Percentiles rank a stretch among this genome's conserved stretches.
phyloP scores from a whole-genome alignment of 1,140 invertebrate species.

The Caenorhabditis tropicalis region DNA sequence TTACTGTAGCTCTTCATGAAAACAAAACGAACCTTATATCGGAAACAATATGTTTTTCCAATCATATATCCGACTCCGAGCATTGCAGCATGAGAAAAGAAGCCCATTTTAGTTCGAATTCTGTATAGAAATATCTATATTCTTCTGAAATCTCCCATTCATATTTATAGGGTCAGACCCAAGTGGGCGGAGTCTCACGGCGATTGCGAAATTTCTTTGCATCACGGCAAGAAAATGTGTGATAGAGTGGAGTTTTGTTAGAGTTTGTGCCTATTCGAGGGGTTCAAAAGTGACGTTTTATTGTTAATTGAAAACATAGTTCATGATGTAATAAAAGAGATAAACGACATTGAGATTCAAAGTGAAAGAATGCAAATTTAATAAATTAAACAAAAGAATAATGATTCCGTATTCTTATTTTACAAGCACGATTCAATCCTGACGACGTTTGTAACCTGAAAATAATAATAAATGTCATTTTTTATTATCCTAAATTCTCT shows the following conservation, averaged over 20 bases:
- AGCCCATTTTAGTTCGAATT: not conserved
- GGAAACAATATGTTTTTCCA: slow-evolving; percentile 26
- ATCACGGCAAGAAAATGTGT: not conserved
- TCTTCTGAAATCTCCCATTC: not conserved
- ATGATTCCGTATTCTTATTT: no score
- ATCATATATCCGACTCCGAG: slow-evolving; percentile 7
- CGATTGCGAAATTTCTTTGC: slow-evolving; percentile 31
- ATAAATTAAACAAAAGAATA: no score
- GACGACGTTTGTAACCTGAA: not conserved
- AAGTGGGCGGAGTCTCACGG: not conserved
- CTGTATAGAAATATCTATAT: not conserved
- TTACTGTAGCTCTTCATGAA: no score
- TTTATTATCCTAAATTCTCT: no score
- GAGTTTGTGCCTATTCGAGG: not conserved
- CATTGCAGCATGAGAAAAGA: slow-evolving; percentile 32
- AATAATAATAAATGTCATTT: no score
- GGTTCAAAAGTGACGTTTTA: not conserved
- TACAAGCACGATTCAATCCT: not conserved
- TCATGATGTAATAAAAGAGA: not conserved
- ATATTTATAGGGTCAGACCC: not conserved
- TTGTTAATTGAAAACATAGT: not conserved
- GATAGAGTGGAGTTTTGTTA: not conserved
- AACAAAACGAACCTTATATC: slow-evolving; percentile 14
- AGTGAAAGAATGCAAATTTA: no score
- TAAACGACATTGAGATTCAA: not conserved